Evolutionary conservation across 2,888 invertebrate species (phyloP), one percentile per base, ranked within the genome.

Genomic region (Lasius fuliginosus): DNA sequence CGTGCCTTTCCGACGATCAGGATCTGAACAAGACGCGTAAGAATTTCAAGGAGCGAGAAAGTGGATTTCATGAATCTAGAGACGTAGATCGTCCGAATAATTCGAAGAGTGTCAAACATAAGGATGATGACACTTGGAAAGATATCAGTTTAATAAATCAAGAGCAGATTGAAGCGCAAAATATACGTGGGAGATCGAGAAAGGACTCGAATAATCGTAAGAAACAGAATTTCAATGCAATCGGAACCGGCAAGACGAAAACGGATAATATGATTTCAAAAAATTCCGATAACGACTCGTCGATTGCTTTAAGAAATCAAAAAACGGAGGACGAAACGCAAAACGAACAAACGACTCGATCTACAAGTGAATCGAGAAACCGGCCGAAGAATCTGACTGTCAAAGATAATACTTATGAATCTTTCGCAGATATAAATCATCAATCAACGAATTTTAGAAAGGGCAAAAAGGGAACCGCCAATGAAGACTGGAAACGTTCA

Each of bases 251-350:
- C 8, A 71, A 71, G 36, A n/a, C 33, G 6, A 81, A 60, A 46
- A 36, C 27, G 1, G 46, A 68, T n/a, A 40, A 62, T 12, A 71
- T 27, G 23, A 33, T 23, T 33, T 8, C 18, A 3, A 69, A 3
- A 15, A 46, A 46, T 23, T 60, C 18, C 0, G 27, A 58, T 9
- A 58, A 93, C 15, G 92, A 94, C 18, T 91, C 91, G 9, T 88
- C 88, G 30, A 58, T 90, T 11, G 53, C 76, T 0, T 88, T 81
- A 18, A 89, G 87, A 9, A 83, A 87, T 71, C 56, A 56, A 18
- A 67, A 86, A 33, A 42, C 12, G 0, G 69, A 71, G 15, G 27
- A 58, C 15, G 58, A 33, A 15, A 60, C 12, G 33, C 79, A 46
- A 42, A 46, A 68, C 15, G 33, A 46, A 36, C 15, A 77, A 40